Evolutionary conservation across 2,888 invertebrate genomes (phyloP), one percentile per base, ranked within the genome.

Genomic region (Phyllotreta cruciferae): DNA sequence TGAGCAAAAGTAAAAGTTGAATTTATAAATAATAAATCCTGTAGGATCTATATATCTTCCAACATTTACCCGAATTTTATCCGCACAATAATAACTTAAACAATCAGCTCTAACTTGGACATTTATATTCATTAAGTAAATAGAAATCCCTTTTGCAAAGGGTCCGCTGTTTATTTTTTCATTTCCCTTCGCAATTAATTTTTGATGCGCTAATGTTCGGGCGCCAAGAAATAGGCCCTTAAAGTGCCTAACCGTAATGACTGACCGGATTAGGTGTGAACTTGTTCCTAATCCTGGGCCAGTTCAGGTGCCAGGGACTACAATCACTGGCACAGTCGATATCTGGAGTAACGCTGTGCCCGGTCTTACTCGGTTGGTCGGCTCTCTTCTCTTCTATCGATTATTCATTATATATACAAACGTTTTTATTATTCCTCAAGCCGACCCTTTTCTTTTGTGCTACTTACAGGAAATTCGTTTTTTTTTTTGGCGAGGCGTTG

Each of bases 381-480:
- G 35, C 47, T 63, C 75, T 75, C 73, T 76, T 74, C 74, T 75
- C 78, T 78, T 75, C 41, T 78, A 81, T 81, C 79, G 80, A 81
- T 81, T 80, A 80, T 79, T 80, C 80, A 81, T 80, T 80, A 80
- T 80, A 80, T 80, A 80, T 80, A 81, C 80, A 80, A 80, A 81
- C 79, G 80, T 78, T 77, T 79, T 80, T 80, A 80, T 80, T 80
- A 80, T 80, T 79, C 79, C 73, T 74, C 72, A 71, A 76, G 76
- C 75, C 74, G 77, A 74, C 77, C 77, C 76, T 58, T 75, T 77
- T 77, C 74, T 77, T 76, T 75, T 36, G 39, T 50, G 77, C 74
- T 74, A 72, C 75, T 75, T 76, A 76, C 76, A 24, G 24, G 24
- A 24, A 24, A 24, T 24, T 24, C 24, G 24, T 24, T 24, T 24